phyloP scores from a whole-genome alignment of 2,888 invertebrate genomes.

The Nematopogon swammerdamellus region DNA sequence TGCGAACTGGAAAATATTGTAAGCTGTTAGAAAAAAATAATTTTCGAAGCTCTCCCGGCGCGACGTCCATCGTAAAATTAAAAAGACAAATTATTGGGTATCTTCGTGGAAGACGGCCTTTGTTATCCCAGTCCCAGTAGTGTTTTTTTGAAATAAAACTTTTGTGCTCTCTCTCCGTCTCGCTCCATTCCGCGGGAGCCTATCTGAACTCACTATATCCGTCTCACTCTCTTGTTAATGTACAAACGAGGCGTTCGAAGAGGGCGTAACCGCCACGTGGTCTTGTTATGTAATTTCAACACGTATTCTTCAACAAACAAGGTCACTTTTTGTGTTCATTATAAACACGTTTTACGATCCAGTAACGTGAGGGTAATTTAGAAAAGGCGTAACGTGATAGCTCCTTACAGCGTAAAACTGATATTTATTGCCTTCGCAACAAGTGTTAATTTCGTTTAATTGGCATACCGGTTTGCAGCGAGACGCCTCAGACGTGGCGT shows the following conservation, averaged over 20 bases:
- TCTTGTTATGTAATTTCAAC: slow-evolving; percentile 49
- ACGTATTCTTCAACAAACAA: slow-evolving; percentile 51
- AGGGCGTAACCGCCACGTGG: slow-evolving; percentile 51
- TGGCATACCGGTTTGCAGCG: slow-evolving; percentile 17
- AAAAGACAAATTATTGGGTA: slow-evolving; percentile 57
- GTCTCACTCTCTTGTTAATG: slow-evolving; percentile 49
- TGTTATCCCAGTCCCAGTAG: slow-evolving; percentile 56
- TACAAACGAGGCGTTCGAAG: slow-evolving; percentile 34
- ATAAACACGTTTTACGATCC: slow-evolving; percentile 23
- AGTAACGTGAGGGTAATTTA: slow-evolving; percentile 21
- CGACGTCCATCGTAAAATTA: slow-evolving; percentile 53
- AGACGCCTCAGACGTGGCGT: not conserved
- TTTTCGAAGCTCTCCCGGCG: slow-evolving; percentile 45
- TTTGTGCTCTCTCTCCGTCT: slow-evolving; percentile 38
- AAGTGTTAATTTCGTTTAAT: slow-evolving; percentile 51
- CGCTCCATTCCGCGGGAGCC: slow-evolving; percentile 31
- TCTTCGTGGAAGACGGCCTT: slow-evolving; percentile 53
- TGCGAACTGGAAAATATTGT: too few species aligned
- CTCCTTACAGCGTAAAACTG: slow-evolving; percentile 38
- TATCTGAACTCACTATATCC: slow-evolving; percentile 24
- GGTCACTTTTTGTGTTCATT: slow-evolving; percentile 39
- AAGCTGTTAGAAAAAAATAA: too few species aligned
- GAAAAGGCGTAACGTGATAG: slow-evolving; percentile 44
- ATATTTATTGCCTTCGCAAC: slow-evolving; percentile 42
- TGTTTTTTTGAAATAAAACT: slow-evolving; percentile 47